These are phyloP conservation scores for Cuniculus paca DNA, from an alignment of 2,797 vertebrate genomes.

Conservation along the genomic window DNA sequence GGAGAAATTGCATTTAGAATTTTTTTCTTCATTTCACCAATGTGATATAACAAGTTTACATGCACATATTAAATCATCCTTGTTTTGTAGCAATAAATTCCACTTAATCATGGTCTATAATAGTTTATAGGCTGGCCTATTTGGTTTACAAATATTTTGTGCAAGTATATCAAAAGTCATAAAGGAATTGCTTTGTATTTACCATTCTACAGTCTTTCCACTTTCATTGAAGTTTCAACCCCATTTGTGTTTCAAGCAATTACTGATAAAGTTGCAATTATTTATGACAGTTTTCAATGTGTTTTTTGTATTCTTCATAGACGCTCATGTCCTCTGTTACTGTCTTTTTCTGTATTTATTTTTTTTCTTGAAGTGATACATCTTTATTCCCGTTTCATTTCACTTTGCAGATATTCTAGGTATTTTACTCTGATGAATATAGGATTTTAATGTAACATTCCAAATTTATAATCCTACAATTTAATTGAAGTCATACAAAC, in stretches of 20 bases:
- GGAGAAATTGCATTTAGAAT: neutral
- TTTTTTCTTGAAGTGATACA: neutral
- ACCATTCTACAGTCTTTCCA: neutral
- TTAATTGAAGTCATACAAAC: neutral
- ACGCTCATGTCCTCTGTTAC: neutral
- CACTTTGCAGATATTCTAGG: neutral
- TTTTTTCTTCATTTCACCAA: neutral
- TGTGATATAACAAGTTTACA: neutral
- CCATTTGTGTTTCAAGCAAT: neutral
- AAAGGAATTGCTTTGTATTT: neutral
- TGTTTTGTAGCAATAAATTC: neutral
- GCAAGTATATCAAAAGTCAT: neutral
- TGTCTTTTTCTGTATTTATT: neutral
- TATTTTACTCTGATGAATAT: neutral
- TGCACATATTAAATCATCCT: neutral
- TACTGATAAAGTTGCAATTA: neutral
- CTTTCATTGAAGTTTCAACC: neutral
- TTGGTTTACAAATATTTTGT: neutral
- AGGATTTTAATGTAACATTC: neutral
- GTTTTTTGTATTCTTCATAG: neutral
- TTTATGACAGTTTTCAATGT: neutral
- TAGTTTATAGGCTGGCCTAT: neutral
- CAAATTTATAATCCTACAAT: neutral
- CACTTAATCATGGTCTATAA: neutral
- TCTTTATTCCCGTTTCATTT: neutral